Base-by-base conservation (phyloP, 2,888 invertebrate genomes). In the Plagodis pulveraria region DNA sequence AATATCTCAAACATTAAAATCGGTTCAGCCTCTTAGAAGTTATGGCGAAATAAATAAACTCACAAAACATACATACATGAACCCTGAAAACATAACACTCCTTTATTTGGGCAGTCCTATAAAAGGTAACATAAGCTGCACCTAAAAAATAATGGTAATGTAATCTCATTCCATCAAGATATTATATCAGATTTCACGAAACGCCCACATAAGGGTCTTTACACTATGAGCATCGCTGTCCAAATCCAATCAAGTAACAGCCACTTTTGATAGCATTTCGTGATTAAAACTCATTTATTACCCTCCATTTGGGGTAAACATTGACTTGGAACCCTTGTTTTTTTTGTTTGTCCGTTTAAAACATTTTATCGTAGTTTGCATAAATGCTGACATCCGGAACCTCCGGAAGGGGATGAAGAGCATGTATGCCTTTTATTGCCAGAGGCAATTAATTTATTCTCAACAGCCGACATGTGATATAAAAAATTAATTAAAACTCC, bases 221-320 rank as follows among this genome's bases (percentile, higher is more conserved):
- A 5, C 10, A 12, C 48, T 47, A 58, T 63, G 59, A 44, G 53
- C 52, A 42, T 45, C 55, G 42, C 52, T 56, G 62, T 36, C 36
- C 55, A 22, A 9, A 52, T 42, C 63, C 62, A 66, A 67, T 69
- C 65, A 65, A 64, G 57, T 58, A 63, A 60, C 55, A 48, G 50
- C 54, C 46, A 53, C 58, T 56, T 58, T 62, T 65, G 62, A 69
- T 66, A 44, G 63, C 58, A 50, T 8, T 40, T 61, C 58, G 65
- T 66, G 65, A 66, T 66, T 56, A 65, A 64, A 65, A 63, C 56
- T 63, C 63, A 70, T 70, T 70, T 63, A 57, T 59, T 63, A 52
- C 34, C 12, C 11, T 40, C 8, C 58, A 59, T 62, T 63, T 62
- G 45, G 42, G 50, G 55, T 56, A 53, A 52, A 51, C 47, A 53